Conservation (phyloP, 2,113 vertebrate genomes). For the Sprattus sprattus region DNA sequence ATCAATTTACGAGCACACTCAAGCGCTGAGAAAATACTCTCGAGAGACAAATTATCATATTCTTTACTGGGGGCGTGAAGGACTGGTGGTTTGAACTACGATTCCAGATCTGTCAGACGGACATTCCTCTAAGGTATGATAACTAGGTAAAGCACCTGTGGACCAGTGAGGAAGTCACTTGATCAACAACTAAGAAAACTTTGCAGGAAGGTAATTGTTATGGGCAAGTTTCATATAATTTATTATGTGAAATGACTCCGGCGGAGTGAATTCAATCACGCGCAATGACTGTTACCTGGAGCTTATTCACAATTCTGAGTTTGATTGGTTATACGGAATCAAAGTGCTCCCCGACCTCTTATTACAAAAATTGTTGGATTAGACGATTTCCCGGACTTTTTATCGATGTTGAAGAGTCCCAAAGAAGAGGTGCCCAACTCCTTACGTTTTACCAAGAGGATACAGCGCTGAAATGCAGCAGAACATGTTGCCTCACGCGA, state of each 20-base stretch:
- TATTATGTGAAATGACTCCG: conserved; percentile 3
- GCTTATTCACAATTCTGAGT: conserved; percentile 67
- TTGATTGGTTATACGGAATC: conserved; percentile 56
- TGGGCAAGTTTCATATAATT: background rate
- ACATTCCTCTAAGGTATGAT: conserved; percentile 7
- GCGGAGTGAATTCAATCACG: conserved; percentile 18
- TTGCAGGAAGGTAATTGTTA: background rate
- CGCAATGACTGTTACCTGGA: conserved; percentile 73
- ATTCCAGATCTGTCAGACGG: background rate
- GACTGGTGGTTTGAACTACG: background rate
- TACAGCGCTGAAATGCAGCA: conserved; percentile 81
- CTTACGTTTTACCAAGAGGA: conserved; percentile 75
- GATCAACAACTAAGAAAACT: background rate
- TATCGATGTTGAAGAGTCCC: conserved; percentile 80
- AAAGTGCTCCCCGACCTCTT: conserved; percentile 79
- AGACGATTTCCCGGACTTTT: conserved; percentile 82
- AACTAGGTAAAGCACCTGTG: background rate
- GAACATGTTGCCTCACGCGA: conserved; percentile 80
- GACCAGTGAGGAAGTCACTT: background rate
- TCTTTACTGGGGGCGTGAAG: background rate
- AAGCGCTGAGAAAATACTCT: background rate
- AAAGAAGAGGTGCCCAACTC: conserved; percentile 81
- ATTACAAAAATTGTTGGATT: conserved; percentile 93
- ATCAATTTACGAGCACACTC: background rate
- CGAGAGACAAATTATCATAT: background rate